phyloP scores from a whole-genome alignment of 2,888 invertebrate genomes.

The Parthenolecanium corni region DNA sequence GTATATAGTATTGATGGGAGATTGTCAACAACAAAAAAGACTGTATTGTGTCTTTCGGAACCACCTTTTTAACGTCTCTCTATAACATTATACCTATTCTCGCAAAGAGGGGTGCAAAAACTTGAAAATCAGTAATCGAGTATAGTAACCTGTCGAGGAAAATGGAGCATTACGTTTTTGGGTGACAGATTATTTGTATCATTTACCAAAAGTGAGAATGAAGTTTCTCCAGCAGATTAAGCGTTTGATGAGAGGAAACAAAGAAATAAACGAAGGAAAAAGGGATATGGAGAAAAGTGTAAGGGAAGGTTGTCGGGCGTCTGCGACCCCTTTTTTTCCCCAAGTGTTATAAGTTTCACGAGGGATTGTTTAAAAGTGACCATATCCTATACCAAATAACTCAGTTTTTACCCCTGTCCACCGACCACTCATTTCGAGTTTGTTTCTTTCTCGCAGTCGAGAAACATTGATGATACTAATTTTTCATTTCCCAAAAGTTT shows the following conservation, averaged over 20 bases:
- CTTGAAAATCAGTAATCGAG: conserved; percentile 19
- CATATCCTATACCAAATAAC: conserved; percentile 20
- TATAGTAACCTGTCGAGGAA: conserved; percentile 16
- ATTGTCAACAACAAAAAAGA: too few species aligned
- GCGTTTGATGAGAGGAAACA: conserved; percentile 24
- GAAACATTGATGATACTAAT: conserved; percentile 27
- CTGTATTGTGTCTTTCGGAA: too few species aligned
- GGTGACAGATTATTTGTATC: conserved; percentile 28
- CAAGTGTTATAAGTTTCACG: conserved; percentile 21
- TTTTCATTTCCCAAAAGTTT: conserved; percentile 14
- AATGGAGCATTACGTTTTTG: conserved; percentile 1
- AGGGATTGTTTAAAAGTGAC: conserved; percentile 28
- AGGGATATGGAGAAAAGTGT: too few species aligned
- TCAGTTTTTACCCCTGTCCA: conserved; percentile 13
- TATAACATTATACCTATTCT: neutral
- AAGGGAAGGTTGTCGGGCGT: conserved; percentile 23
- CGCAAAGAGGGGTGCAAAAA: neutral
- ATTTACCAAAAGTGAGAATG: conserved; percentile 17
- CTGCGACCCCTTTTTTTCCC: conserved; percentile 13
- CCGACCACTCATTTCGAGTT: neutral
- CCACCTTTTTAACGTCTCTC: too few species aligned
- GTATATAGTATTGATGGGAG: too few species aligned
- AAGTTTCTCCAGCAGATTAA: conserved; percentile 26
- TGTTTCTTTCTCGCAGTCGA: neutral
- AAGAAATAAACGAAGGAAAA: neutral